Evolutionary conservation across 2,888 invertebrate species (phyloP), one percentile per base, ranked within the genome.

Genomic region (Ochropleura leucogaster): DNA sequence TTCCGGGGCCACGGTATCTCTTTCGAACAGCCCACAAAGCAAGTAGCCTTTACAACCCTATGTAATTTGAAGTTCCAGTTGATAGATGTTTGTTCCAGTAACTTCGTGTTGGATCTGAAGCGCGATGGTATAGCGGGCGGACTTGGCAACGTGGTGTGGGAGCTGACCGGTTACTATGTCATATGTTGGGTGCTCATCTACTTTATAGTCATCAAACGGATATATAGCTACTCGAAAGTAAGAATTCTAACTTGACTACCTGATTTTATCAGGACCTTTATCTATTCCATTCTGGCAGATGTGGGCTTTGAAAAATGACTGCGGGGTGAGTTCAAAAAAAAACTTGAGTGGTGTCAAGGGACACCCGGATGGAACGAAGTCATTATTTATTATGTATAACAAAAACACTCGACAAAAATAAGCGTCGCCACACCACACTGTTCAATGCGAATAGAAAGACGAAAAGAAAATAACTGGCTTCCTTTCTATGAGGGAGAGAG

Each of bases 221-320:
- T 96, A 76, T 96, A 96, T 80, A 95, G 96, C 80, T 96, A 94
- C 85, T 96, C 96, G 2, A 96, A 96, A 92, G 96, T 93, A 83
- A 84, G 76, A 30, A 40, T 40, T n/a, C 16, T 14, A 30, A 20
- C 18, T 18, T 30, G 18, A 49, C 4, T 47, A 9, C n/a, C 9
- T 30, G 59, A 20, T 57, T 65, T 60, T 49, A 44, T 40, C 3
- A 57, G 57, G 8, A 18, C 9, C 4, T 9, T 59, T 18, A 18
- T 40, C 18, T 8, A 40, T 14, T 4, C 8, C 16, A 16, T 8
- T 40, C 18, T 40, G 18, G 10, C 10, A 60, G 10, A 0, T n/a
- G 42, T 42, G 18, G 42, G 16, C 40, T 40, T 4, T 30, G 6
- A 57, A 8, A 30, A 30, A 30, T 57, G 9, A n/a, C n/a, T 10